These are phyloP conservation scores for Diplazon laetatorius DNA, from an alignment of 2,888 invertebrate genomes.

Conservation along the genomic window DNA sequence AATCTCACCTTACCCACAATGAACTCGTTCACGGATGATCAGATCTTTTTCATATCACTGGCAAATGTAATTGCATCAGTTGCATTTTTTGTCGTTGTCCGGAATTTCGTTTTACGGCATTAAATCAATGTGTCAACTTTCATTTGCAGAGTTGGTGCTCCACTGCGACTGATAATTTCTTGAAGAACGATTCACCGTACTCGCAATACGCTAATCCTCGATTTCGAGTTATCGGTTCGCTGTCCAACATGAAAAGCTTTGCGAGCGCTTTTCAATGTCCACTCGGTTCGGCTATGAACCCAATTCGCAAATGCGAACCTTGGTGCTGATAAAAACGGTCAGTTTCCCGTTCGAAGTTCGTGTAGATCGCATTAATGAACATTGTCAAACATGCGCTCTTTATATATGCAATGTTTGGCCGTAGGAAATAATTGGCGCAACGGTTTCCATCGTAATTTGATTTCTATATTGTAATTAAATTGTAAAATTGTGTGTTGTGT, in stretches of 20 bases:
- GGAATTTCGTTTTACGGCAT: neutral
- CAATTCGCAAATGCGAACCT: conserved; percentile 85
- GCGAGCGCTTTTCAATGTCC: conserved; percentile 86
- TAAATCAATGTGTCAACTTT: neutral
- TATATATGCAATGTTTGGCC: too few species aligned
- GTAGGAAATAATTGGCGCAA: too few species aligned
- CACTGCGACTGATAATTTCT: neutral
- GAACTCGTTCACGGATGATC: conserved; percentile 86
- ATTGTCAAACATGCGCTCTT: too few species aligned
- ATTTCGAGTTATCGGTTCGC: conserved; percentile 86
- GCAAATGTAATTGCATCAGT: conserved; percentile 25
- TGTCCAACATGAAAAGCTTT: conserved; percentile 86
- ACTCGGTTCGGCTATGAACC: conserved; percentile 85
- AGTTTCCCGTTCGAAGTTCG: too few species aligned
- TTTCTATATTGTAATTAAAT: too few species aligned
- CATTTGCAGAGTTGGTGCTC: conserved; percentile 14
- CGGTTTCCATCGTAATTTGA: too few species aligned
- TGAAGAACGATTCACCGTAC: conserved; percentile 87
- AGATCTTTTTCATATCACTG: conserved; percentile 88
- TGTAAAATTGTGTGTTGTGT: too few species aligned
- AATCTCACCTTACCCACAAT: conserved; percentile 85
- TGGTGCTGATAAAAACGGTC: conserved; percentile 82
- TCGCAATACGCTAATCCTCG: too few species aligned
- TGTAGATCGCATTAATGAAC: too few species aligned
- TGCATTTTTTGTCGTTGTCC: neutral